Percentiles rank a stretch among this genome's conserved stretches.
phyloP scores from a whole-genome alignment of 2,888 invertebrate genomes.

The Nephrotoma guestfalica region DNA sequence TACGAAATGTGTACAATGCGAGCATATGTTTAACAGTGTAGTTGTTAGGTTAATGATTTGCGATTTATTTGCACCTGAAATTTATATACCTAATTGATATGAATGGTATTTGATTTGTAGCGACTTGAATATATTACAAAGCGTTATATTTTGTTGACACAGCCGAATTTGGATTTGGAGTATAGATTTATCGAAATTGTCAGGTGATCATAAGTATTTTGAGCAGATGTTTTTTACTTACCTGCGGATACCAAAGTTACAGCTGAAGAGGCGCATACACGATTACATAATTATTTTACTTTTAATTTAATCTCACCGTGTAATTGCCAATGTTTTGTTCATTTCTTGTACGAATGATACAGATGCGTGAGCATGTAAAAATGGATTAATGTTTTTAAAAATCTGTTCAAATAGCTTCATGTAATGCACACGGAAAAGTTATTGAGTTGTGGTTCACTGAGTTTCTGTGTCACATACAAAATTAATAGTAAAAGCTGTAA shows the following conservation, averaged over 20 bases:
- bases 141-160: background rate
- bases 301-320: background rate
- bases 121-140: background rate
- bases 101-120: background rate
- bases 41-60: background rate
- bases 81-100: background rate
- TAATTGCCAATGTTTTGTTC: background rate
- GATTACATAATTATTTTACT: background rate
- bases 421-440: background rate
- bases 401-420: background rate
- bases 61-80: background rate
- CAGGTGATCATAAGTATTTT: background rate
- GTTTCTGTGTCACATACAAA: background rate
- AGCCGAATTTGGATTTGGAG: background rate
- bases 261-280: background rate
- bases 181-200: background rate
- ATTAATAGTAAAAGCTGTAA: background rate
- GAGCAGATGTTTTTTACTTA: background rate
- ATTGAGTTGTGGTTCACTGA: background rate
- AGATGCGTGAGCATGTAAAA: background rate
- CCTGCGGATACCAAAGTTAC: background rate
- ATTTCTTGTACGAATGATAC: background rate
- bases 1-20: background rate
- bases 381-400: background rate
- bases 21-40: background rate